phyloP scores from a whole-genome alignment of 2,888 invertebrate genomes.

The Homarus gammarus region DNA sequence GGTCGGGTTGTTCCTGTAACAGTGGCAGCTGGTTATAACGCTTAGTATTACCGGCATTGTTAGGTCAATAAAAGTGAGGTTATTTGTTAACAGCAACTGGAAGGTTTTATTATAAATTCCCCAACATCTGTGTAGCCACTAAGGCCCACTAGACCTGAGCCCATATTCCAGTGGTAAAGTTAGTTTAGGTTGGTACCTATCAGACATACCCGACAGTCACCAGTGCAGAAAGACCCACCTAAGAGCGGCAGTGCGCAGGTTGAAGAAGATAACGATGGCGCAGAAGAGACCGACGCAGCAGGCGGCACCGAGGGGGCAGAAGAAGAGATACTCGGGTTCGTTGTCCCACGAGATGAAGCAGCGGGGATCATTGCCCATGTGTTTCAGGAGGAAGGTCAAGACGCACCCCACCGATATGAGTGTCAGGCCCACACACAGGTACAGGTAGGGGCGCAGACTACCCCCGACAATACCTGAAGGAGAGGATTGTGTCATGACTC shows the following conservation, averaged over 20 bases:
- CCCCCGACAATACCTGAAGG: constrained; percentile 76
- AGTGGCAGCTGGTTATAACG: background rate
- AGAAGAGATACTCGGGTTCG: constrained; percentile 66
- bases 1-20: constrained; percentile 31
- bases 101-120: background rate
- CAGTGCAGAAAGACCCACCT: constrained; percentile 39
- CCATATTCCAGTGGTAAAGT: too few species aligned
- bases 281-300: constrained; percentile 59
- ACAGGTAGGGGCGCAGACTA: constrained; percentile 60
- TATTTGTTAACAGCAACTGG: background rate
- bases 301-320: constrained; percentile 54
- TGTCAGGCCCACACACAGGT: constrained; percentile 70
- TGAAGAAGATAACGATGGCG: constrained; percentile 68
- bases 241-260: constrained; percentile 64
- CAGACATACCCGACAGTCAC: too few species aligned
- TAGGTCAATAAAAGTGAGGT: background rate
- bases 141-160: background rate
- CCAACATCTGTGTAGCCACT: background rate
- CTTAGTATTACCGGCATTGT: too few species aligned
- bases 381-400: constrained; percentile 57
- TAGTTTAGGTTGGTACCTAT: too few species aligned
- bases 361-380: constrained; percentile 76
- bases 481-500: too few species aligned
- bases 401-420: constrained; percentile 57
- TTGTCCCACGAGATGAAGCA: constrained; percentile 74